Base-by-base conservation (phyloP, 2,888 invertebrate species). In the Eupithecia subumbrata region DNA sequence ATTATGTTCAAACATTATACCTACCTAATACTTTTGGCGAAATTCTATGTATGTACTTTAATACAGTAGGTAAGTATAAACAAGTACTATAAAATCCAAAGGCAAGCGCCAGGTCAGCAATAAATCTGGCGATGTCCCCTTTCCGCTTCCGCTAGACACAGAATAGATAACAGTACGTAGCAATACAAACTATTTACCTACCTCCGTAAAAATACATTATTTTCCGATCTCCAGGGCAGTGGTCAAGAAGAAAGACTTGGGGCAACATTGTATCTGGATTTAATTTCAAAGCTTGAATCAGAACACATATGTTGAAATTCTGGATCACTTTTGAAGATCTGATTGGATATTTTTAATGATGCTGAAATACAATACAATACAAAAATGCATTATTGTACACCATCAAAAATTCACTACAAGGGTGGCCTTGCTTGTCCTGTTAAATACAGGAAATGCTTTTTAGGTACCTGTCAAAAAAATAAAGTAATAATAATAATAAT, bases 181-280 rank as follows among this genome's bases (percentile, higher is more conserved):
- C 56, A 30, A 69, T 69, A 69, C 66, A 69, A 43, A 69, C 69
- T 69, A 69, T 72, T 63, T 75, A 70, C 69, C 63, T 71, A 63
- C 40, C 69, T 72, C 68, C 52, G 56, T 76, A 75, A 75, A 75
- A 75, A 72, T 66, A 76, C 76, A 73, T 76, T 76, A 76, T 76
- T 76, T 76, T 37, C 70, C 22, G 45, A 70, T 60, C n/a, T 56
- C 25, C 70, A 70, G 69, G 69, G 56, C 22, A 5, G 76, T 37
- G 7, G 40, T 45, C 5, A 25, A 16, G 43, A 16, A 40, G 14
- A n/a, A 67, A 22, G 7, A 11, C 5, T 8, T 9, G 67, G 67
- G 34, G 11, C 18, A 11, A 66, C 11, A 34, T 64, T 18, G 0
- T 64, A 34, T 64, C 5, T 30, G 14, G 14, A 30, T 2, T 34